Evolutionary conservation across 2,797 vertebrate genomes (phyloP).

Genomic region (Sciurus carolinensis): DNA sequence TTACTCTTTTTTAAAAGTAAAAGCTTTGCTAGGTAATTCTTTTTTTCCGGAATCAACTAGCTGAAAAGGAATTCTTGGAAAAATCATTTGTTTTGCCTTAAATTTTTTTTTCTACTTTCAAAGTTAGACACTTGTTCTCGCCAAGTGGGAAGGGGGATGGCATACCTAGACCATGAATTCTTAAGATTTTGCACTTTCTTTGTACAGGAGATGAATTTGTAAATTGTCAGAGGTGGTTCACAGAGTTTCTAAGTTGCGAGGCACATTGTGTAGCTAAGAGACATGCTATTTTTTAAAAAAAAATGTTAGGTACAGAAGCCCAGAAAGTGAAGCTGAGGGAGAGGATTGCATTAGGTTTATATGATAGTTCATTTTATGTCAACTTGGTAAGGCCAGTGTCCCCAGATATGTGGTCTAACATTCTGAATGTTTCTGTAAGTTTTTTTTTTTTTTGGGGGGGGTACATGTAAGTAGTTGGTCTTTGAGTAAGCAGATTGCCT

Average conservation of each 20-base stretch:
- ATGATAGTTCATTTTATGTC: neutral
- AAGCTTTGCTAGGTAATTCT: conserved; percentile 5
- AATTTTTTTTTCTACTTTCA: conserved; percentile 26
- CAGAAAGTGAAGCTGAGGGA: neutral
- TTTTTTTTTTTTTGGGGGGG: neutral
- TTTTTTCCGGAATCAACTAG: neutral
- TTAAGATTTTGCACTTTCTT: conserved; percentile 23
- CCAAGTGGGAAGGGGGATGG: neutral
- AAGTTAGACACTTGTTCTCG: neutral
- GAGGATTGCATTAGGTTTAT: neutral
- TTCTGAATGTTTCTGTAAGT: neutral
- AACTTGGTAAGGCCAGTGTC: neutral
- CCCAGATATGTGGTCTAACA: neutral
- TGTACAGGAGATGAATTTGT: conserved; percentile 4
- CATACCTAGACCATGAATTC: neutral
- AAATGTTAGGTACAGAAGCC: neutral
- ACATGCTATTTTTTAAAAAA: neutral
- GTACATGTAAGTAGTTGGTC: neutral
- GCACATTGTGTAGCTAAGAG: neutral
- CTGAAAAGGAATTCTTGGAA: neutral
- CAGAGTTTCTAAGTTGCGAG: neutral
- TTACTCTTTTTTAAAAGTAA: conserved; percentile 44
- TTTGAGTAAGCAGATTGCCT: neutral
- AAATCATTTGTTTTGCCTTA: conserved; percentile 18
- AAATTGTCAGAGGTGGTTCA: conserved; percentile 1